Percentiles rank a stretch among this genome's conserved stretches.
Conservation (phyloP, 2,113 vertebrate species). For the Lepisosteus osseus region DNA sequence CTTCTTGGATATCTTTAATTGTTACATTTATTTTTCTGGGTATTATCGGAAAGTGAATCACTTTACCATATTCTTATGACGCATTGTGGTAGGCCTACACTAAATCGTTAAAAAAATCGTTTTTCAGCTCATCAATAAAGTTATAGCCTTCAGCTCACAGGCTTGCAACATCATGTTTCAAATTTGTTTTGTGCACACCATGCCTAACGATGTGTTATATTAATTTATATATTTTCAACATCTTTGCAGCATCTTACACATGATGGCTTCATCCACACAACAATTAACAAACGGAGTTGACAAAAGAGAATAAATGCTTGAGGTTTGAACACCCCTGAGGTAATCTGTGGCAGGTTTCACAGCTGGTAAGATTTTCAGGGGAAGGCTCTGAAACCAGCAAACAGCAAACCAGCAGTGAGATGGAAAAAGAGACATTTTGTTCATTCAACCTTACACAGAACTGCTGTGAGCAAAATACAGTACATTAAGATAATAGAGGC, state of each 20-base stretch:
- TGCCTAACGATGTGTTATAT: no score
- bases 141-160: no score
- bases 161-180: no score
- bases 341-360: not conserved
- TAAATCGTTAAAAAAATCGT: no score
- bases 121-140: no score
- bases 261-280: not conserved
- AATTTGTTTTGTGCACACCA: no score
- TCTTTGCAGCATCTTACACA: not conserved
- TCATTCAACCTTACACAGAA: not conserved
- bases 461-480: not conserved
- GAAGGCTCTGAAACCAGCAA: not conserved
- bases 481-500: not conserved
- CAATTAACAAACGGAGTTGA: not conserved
- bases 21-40: no score
- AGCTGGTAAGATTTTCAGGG: slow-evolving; percentile 1
- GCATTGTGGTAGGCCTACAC: no score
- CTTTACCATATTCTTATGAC: no score
- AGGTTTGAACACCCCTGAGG: not conserved
- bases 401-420: not conserved
- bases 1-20: no score
- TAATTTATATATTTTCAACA: no score
- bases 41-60: no score
- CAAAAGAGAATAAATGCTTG: not conserved
- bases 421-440: not conserved